These are phyloP conservation scores for Raja brachyura DNA, from an alignment of 2,113 vertebrate genomes.

Conservation along the genomic window DNA sequence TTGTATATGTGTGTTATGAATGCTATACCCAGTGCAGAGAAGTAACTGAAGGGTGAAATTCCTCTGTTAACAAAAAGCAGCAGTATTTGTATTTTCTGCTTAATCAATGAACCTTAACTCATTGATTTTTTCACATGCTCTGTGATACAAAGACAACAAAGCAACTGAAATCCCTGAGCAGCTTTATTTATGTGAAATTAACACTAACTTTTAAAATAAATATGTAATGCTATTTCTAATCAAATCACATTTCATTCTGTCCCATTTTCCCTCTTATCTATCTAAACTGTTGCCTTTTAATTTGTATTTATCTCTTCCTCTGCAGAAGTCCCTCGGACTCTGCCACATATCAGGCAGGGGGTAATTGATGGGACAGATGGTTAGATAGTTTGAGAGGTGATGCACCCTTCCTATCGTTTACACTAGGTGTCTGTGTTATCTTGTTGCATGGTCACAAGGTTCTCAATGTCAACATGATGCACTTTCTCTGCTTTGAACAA, in stretches of 20 bases:
- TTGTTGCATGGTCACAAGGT: too few relatives aligned
- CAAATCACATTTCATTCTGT: background rate
- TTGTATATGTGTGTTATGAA: conserved; percentile 7
- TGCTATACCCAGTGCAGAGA: background rate
- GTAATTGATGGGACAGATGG: too few relatives aligned
- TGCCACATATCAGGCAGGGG: too few relatives aligned
- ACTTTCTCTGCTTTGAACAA: too few relatives aligned
- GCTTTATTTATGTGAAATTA: conserved; percentile 13
- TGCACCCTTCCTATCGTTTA: too few relatives aligned
- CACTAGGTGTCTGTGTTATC: too few relatives aligned
- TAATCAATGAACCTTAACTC: background rate
- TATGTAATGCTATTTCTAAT: background rate
- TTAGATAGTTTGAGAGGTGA: too few relatives aligned
- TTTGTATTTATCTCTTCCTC: too few relatives aligned
- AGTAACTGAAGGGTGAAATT: background rate
- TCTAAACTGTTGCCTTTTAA: background rate
- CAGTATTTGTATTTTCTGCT: background rate
- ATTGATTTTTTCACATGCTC: background rate
- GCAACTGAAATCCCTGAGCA: background rate
- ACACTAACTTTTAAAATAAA: background rate
- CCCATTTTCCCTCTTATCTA: background rate
- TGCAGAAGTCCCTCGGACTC: too few relatives aligned
- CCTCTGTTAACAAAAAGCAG: background rate
- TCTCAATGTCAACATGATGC: too few relatives aligned
- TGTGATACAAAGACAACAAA: conserved; percentile 10